A percentile compares a stretch with the other conserved stretches of the same genome.
These are phyloP conservation scores for Sitophilus oryzae DNA, from an alignment of 1,140 invertebrate species.

Conservation along the genomic window DNA sequence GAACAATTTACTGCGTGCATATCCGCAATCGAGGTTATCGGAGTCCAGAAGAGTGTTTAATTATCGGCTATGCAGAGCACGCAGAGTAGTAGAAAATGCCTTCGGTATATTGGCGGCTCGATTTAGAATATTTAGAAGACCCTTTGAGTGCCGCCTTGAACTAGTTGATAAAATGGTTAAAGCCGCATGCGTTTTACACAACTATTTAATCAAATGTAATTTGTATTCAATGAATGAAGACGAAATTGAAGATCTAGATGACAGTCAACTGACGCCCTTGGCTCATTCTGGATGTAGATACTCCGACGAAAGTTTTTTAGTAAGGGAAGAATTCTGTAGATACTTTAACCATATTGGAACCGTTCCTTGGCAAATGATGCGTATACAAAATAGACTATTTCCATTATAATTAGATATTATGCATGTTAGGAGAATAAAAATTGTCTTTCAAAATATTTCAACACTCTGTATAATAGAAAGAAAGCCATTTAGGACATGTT, in stretches of 20 bases:
- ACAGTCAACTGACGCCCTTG: too few relatives aligned
- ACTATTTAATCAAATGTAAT: constrained; percentile 12
- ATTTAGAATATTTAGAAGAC: constrained; percentile 20
- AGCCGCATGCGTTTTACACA: constrained; percentile 22
- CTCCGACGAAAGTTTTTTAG: constrained; percentile 6
- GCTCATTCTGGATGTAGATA: too few relatives aligned
- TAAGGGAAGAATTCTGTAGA: constrained; percentile 26
- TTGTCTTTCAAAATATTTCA: too few relatives aligned
- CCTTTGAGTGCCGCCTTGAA: constrained; percentile 19
- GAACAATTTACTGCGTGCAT: constrained; percentile 45
- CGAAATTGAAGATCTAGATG: too few relatives aligned
- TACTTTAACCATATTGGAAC: constrained; percentile 32
- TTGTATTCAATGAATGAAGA: constrained; percentile 1
- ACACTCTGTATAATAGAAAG: too few relatives aligned
- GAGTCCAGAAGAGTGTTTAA: constrained; percentile 25
- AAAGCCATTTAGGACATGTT: too few relatives aligned
- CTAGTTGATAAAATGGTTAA: constrained; percentile 17
- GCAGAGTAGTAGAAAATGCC: constrained; percentile 18
- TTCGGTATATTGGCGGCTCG: constrained; percentile 19
- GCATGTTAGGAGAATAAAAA: too few relatives aligned
- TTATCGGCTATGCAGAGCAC: constrained; percentile 13
- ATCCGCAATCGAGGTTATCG: constrained; percentile 36
- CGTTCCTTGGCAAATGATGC: constrained; percentile 38
- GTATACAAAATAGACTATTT: too few relatives aligned
- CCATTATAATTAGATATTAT: too few relatives aligned